These are phyloP conservation scores for Nematostella vectensis DNA, from an alignment of 92 coral and sea anemone species.

Conservation along the genomic window DNA sequence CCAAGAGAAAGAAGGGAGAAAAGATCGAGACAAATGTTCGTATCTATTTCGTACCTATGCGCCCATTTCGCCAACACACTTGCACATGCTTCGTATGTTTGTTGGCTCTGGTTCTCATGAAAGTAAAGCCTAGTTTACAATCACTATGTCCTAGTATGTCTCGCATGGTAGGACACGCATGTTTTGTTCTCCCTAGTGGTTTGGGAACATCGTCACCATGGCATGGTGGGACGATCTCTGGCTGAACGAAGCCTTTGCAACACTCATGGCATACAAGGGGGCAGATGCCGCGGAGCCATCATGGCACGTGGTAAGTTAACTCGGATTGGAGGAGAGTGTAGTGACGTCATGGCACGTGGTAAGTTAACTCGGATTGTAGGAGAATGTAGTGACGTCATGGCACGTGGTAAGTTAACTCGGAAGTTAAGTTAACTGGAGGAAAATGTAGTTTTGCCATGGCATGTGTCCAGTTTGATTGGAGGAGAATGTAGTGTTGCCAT, in stretches of 20 bases:
- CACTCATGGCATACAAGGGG: constrained; percentile 40
- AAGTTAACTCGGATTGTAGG: constrained; percentile 1
- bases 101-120: too few relatives aligned
- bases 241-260: constrained; percentile 94
- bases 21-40: background rate
- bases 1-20: too few relatives aligned
- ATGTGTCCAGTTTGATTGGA: background rate
- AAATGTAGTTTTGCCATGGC: background rate
- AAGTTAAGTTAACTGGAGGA: background rate
- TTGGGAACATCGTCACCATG: constrained; percentile 93
- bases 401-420: constrained; percentile 32
- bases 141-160: too few relatives aligned
- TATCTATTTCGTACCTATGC: background rate
- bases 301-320: constrained; percentile 58
- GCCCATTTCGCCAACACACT: background rate
- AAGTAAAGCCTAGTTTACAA: too few relatives aligned
- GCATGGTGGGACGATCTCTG: constrained; percentile 96
- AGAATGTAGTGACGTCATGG: constrained; percentile 61
- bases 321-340: background rate
- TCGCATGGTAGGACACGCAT: constrained; percentile 64
- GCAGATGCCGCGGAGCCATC: constrained; percentile 48
- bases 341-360: constrained; percentile 54
- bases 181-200: constrained; percentile 51
- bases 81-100: too few relatives aligned
- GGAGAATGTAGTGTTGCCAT: too few relatives aligned